Evolutionary conservation across 2,888 invertebrate species (phyloP).

Genomic region (Parascotia fuliginaria): DNA sequence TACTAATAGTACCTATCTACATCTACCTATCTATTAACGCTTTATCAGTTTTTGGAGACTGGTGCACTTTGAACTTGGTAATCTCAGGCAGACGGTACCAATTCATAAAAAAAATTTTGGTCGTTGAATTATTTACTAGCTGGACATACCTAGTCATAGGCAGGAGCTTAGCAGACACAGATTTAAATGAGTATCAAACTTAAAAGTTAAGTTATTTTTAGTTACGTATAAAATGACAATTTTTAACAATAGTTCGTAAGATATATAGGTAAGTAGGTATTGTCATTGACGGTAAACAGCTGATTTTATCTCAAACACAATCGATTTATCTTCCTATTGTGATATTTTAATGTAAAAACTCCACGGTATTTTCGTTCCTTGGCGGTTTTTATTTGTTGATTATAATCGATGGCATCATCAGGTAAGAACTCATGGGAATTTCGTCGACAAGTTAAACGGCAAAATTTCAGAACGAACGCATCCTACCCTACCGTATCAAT

Average conservation of each 20-base stretch:
- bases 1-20: too few relatives aligned
- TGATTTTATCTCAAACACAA: slow-evolving; percentile 31
- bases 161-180: too few relatives aligned
- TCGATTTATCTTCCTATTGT: slow-evolving; percentile 34
- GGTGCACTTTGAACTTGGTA: too few relatives aligned
- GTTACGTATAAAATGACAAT: too few relatives aligned
- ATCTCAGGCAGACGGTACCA: too few relatives aligned
- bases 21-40: too few relatives aligned
- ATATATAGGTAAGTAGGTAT: slow-evolving; percentile 1
- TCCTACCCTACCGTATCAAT: too few relatives aligned
- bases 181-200: too few relatives aligned
- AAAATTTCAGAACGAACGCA: not conserved
- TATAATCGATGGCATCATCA: slow-evolving; percentile 13
- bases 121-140: too few relatives aligned
- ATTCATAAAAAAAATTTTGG: too few relatives aligned
- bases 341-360: slow-evolving; percentile 17
- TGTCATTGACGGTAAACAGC: slow-evolving; percentile 13
- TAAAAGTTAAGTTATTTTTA: too few relatives aligned
- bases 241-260: slow-evolving; percentile 6
- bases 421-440: slow-evolving; percentile 32
- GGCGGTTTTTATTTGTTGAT: slow-evolving; percentile 12
- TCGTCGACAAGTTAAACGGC: not conserved
- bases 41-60: too few relatives aligned
- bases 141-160: not conserved
- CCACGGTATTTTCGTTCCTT: slow-evolving; percentile 12